Percentiles rank a stretch among this genome's conserved stretches.
Conservation (phyloP, 2,797 vertebrate genomes). For the Pogonophryne albipinna region DNA sequence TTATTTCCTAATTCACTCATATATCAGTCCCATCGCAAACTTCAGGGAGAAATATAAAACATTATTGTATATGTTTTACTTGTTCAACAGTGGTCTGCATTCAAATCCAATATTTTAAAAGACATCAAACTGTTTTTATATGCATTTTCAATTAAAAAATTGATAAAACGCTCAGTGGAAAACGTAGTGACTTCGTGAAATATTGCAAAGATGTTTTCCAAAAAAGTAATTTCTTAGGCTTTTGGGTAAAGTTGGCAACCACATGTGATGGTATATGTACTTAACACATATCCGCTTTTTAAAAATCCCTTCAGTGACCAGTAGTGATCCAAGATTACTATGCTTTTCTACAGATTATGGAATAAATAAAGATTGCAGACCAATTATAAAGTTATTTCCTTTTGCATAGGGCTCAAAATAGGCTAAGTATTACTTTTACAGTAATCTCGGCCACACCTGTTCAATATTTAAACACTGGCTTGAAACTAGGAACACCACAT, state of each 20-base stretch:
- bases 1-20: no score
- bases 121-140: no score
- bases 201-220: no score
- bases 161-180: no score
- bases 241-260: neutral
- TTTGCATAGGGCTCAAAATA: neutral
- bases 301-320: neutral
- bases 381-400: neutral
- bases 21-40: no score
- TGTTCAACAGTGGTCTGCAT: no score
- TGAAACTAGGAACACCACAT: neutral
- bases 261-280: neutral
- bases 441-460: neutral
- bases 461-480: slow-evolving; percentile 32
- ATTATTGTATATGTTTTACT: no score
- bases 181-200: no score
- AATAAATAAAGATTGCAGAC: neutral
- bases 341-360: neutral
- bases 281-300: neutral
- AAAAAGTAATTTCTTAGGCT: neutral
- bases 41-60: no score
- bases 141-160: no score
- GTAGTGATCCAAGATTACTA: neutral
- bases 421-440: slow-evolving; percentile 3
- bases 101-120: no score